Percentiles rank a stretch among this genome's conserved stretches.
phyloP scores from a whole-genome alignment of 2,797 vertebrate species.

The Menidia menidia region DNA sequence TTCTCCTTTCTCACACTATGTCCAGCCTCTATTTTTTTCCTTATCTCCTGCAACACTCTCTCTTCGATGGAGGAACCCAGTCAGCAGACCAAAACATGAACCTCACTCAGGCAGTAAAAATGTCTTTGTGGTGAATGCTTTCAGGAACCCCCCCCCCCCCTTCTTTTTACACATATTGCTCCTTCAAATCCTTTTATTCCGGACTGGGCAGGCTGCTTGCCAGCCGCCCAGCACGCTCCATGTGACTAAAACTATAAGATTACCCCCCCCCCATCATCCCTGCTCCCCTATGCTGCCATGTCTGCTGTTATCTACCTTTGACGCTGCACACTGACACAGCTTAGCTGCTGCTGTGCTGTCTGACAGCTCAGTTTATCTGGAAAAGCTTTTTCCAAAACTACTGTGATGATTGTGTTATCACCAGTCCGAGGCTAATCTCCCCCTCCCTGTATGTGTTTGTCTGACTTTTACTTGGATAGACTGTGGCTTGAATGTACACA shows the following conservation, averaged over 20 bases:
- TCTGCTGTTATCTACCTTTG: slow-evolving; percentile 54
- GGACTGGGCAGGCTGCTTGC: not conserved
- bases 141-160: slow-evolving; percentile 4
- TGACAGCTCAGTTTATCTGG: slow-evolving; percentile 58
- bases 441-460: slow-evolving; percentile 25
- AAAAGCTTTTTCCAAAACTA: slow-evolving; percentile 51
- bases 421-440: slow-evolving; percentile 50
- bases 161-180: slow-evolving; percentile 1
- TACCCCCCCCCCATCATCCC: slow-evolving; percentile 25
- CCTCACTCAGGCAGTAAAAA: slow-evolving; percentile 36
- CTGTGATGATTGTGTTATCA: slow-evolving; percentile 55
- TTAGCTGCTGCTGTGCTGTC: slow-evolving; percentile 53
- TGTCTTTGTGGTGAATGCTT: slow-evolving; percentile 36
- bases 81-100: slow-evolving; percentile 29
- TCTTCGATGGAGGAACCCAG: slow-evolving; percentile 23
- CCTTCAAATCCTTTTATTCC: slow-evolving; percentile 36
- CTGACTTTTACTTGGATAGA: slow-evolving; percentile 77
- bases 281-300: slow-evolving; percentile 16
- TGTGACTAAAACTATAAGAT: slow-evolving; percentile 48
- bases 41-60: slow-evolving; percentile 33
- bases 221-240: slow-evolving; percentile 24
- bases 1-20: slow-evolving; percentile 48
- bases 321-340: slow-evolving; percentile 34
- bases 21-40: slow-evolving; percentile 13
- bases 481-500: slow-evolving; percentile 97